phyloP scores from a whole-genome alignment of 2,888 invertebrate species.

The Netelia virgata region DNA sequence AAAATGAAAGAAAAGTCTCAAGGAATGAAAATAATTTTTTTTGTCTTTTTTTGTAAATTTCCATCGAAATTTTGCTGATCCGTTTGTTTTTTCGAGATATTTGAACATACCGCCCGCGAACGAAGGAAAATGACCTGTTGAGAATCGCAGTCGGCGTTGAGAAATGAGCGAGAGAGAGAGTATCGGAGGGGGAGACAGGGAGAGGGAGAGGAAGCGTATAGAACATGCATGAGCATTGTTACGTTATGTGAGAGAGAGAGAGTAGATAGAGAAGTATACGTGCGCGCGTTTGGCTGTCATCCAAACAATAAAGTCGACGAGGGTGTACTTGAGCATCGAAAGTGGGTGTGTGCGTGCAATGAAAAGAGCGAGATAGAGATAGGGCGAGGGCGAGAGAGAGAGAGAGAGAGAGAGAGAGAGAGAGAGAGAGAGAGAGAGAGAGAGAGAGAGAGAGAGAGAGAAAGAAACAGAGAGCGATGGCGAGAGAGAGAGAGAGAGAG shows the following conservation, averaged over 20 bases:
- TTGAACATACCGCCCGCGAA: background rate
- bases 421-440: conserved; percentile 10
- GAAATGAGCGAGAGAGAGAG: conserved; percentile 25
- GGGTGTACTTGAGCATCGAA: conserved; percentile 64
- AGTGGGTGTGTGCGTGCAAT: conserved; percentile 53
- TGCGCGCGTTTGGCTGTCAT: conserved; percentile 67
- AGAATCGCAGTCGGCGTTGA: conserved; percentile 30
- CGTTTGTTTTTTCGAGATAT: background rate
- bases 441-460: conserved; percentile 4
- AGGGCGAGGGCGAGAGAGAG: conserved; percentile 3
- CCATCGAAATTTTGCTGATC: background rate
- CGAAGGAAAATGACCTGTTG: conserved; percentile 62
- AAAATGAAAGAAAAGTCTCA: no score
- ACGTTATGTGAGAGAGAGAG: conserved; percentile 31
- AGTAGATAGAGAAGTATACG: background rate
- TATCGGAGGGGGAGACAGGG: conserved; percentile 6
- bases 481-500: conserved; percentile 1
- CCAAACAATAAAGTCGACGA: conserved; percentile 68
- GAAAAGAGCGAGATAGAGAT: conserved; percentile 5
- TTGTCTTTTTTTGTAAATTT: background rate
- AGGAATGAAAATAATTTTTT: no score
- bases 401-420: conserved; percentile 6
- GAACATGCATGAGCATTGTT: conserved; percentile 39
- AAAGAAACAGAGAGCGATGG: no score
- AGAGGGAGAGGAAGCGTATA: conserved; percentile 10